Base-by-base conservation (phyloP, 2,797 vertebrate genomes). In the Bufotes viridis region DNA sequence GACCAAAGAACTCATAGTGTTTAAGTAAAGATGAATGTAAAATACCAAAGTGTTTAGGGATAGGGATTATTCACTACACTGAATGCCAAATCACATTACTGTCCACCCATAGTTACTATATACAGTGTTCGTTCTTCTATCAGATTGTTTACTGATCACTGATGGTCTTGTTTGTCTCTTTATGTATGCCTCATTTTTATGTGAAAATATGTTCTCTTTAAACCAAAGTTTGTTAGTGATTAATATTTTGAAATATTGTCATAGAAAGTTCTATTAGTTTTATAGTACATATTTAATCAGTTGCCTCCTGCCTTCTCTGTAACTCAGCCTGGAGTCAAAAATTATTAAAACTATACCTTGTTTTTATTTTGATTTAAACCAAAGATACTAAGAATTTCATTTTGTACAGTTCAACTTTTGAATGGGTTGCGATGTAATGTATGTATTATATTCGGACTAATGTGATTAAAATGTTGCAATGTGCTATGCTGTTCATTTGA, bases 141-240 rank as follows among this genome's bases (percentile, higher is more conserved):
- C 70, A 51, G 85, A 86, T 72, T 83, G 88, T 89, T 87, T 89
- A 84, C 81, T 89, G 60, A 72, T 89, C 78, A 49, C 81, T 84
- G 57, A 55, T 88, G 55, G 84, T 84, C 82, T 88, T 88, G 74
- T 82, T 81, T 78, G 78, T 89, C 81, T 83, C 4, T 86, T 55
- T 80, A 72, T 74, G 74, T 79, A 78, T 74, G 60, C 81, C 70
- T 89, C 72, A 80, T 84, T 87, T 89, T 80, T 80, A 57, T 89
- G 72, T 89, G 84, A 86, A 89, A 80, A 89, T 89, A 81, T 87
- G 81, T 84, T 84, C 72, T 65, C 79, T 84, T 87, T 89, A 89
- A 89, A 87, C 88, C 88, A 89, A 89, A 89, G 88, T 89, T 89
- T 89, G 88, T 86, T 89, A 85, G 78, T 67, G 74, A 84, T 60